These are phyloP conservation scores for Trachymyrmex cornetzi DNA, from an alignment of 1,140 invertebrate genomes.

Conservation along the genomic window DNA sequence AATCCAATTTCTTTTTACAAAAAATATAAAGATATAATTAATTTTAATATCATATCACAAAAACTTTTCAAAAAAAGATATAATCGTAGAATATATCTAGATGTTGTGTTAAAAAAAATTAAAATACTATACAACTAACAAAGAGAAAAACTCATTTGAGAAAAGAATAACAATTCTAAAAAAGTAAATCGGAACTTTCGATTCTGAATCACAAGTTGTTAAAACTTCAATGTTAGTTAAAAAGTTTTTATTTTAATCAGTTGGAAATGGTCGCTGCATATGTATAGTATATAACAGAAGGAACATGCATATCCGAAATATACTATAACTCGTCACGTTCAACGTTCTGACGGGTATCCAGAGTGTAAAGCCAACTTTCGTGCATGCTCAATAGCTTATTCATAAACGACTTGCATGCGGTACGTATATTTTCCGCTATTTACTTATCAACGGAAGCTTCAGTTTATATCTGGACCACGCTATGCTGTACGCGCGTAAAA, in stretches of 20 bases:
- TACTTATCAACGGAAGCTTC: constrained; percentile 52
- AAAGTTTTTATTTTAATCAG: not conserved
- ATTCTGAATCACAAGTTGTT: not conserved
- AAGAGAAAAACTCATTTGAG: not conserved
- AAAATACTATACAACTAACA: not conserved
- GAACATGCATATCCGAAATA: not conserved
- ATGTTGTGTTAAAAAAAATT: not conserved
- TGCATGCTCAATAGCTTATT: constrained; percentile 51
- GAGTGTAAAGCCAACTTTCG: constrained; percentile 38
- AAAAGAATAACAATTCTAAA: not conserved
- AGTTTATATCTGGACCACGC: constrained; percentile 38
- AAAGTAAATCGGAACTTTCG: not conserved
- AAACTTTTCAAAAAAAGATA: not conserved
- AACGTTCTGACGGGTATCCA: not conserved
- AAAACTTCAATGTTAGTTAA: not conserved
- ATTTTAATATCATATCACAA: not conserved
- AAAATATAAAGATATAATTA: not conserved
- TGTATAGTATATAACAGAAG: not conserved
- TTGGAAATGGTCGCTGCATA: not conserved
- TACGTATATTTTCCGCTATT: constrained; percentile 28
- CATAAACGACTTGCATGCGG: constrained; percentile 14
- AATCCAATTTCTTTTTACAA: not conserved
- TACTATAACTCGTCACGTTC: not conserved
- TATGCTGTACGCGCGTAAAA: constrained; percentile 10
- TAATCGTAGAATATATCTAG: not conserved